A percentile compares a stretch with the other conserved stretches of the same genome.
phyloP scores from a whole-genome alignment of 2,113 vertebrate genomes.

The Mionectes macconnelli region DNA sequence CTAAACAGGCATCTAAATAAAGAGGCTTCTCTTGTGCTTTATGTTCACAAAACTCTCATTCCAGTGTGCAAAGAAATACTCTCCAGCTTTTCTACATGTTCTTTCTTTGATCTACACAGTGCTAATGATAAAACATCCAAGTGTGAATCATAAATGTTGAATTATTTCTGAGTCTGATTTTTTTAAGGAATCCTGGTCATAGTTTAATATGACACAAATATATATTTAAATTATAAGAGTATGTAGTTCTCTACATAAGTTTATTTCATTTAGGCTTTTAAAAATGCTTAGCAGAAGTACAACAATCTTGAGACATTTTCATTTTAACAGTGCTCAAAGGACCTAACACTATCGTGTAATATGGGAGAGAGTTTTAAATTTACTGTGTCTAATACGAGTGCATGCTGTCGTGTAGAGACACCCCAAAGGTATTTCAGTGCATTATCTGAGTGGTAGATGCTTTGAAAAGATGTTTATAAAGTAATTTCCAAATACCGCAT shows the following conservation, averaged over 20 bases:
- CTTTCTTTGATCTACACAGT: conserved; percentile 44
- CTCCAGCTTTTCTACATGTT: conserved; percentile 38
- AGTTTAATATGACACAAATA: neutral
- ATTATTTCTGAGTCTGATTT: neutral
- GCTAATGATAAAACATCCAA: conserved; percentile 17
- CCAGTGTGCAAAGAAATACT: conserved; percentile 37
- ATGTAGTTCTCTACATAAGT: neutral
- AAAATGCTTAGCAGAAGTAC: neutral
- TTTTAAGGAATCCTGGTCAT: neutral
- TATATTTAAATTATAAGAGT: neutral
- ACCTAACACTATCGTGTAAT: neutral
- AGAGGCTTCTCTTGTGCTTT: conserved; percentile 59
- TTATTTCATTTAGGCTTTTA: conserved; percentile 1
- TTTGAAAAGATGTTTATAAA: conserved; percentile 6
- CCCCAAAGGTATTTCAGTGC: neutral
- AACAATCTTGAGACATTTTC: neutral
- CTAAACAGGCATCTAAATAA: conserved; percentile 66
- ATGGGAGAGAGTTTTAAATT: neutral
- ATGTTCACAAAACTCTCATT: conserved; percentile 52
- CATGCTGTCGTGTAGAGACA: neutral
- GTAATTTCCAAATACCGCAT: neutral
- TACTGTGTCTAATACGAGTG: neutral
- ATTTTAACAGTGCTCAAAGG: conserved; percentile 7
- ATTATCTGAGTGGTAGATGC: neutral
- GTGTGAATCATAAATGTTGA: conserved; percentile 13